Conservation (phyloP, 2,113 vertebrate species). For the Elaphurus davidianus region DNA sequence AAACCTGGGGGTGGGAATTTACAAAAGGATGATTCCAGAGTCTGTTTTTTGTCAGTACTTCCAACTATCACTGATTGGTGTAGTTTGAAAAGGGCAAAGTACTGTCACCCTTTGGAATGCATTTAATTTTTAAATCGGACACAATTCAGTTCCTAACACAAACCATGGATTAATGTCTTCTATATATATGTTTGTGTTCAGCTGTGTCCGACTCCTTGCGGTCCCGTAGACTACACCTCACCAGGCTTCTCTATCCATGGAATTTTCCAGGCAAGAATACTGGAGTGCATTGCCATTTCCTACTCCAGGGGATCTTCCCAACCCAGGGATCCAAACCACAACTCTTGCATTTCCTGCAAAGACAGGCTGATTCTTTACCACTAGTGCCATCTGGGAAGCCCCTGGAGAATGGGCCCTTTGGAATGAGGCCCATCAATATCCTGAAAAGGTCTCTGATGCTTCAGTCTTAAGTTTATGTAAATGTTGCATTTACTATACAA, state of each 20-base stretch:
- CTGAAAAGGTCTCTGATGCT: neutral
- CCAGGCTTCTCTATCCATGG: neutral
- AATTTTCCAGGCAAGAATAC: neutral
- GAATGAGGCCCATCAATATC: neutral
- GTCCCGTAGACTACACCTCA: neutral
- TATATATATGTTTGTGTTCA: neutral
- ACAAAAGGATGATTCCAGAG: neutral
- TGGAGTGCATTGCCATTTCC: neutral
- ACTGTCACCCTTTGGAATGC: neutral
- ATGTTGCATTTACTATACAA: neutral
- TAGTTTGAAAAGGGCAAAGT: neutral
- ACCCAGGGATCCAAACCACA: neutral
- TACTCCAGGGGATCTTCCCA: neutral
- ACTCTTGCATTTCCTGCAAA: neutral
- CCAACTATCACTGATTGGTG: too few species aligned
- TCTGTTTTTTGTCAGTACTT: neutral
- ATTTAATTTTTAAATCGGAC: neutral
- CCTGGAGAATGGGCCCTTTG: neutral
- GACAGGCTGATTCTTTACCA: neutral
- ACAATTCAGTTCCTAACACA: neutral
- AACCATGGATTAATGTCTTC: neutral
- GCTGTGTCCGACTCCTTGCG: rapidly evolving
- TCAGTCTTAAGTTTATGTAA: neutral
- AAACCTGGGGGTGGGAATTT: neutral
- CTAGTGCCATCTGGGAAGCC: neutral